phyloP scores from a whole-genome alignment of 2,113 vertebrate species.

The Ardeotis arabs region DNA sequence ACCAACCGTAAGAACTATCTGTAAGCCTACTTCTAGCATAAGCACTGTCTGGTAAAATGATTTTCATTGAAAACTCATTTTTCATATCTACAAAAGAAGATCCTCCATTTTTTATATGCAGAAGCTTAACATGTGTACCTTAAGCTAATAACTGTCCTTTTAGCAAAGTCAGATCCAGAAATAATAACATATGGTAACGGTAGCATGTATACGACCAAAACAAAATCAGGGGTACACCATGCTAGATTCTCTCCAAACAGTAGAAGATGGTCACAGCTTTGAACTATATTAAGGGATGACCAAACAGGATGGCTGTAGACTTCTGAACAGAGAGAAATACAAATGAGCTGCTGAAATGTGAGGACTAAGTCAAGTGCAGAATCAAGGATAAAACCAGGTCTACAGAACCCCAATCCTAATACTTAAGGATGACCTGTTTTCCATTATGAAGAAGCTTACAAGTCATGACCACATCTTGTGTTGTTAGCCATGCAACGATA shows the following conservation, averaged over 20 bases:
- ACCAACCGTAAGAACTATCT: background rate
- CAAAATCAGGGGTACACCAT: background rate
- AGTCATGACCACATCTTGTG: background rate
- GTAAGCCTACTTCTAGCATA: background rate
- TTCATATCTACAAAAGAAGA: background rate
- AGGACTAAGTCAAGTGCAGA: background rate
- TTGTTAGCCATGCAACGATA: background rate
- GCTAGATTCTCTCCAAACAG: background rate
- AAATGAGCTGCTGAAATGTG: background rate
- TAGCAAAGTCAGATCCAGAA: background rate
- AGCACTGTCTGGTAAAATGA: background rate
- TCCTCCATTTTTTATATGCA: background rate
- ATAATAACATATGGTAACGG: background rate
- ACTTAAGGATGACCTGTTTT: background rate
- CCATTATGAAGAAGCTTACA: background rate
- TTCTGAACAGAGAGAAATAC: background rate
- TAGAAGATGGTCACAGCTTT: background rate
- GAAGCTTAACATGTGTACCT: background rate
- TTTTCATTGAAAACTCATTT: background rate
- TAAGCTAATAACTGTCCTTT: background rate
- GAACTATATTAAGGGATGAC: background rate
- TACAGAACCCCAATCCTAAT: background rate
- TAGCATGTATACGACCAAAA: rapidly evolving
- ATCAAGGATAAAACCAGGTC: background rate
- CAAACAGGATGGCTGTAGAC: background rate